A percentile compares a stretch with the other conserved stretches of the same genome.
Evolutionary conservation across 2,113 vertebrate species (phyloP).

Genomic region (Otus sunia): DNA sequence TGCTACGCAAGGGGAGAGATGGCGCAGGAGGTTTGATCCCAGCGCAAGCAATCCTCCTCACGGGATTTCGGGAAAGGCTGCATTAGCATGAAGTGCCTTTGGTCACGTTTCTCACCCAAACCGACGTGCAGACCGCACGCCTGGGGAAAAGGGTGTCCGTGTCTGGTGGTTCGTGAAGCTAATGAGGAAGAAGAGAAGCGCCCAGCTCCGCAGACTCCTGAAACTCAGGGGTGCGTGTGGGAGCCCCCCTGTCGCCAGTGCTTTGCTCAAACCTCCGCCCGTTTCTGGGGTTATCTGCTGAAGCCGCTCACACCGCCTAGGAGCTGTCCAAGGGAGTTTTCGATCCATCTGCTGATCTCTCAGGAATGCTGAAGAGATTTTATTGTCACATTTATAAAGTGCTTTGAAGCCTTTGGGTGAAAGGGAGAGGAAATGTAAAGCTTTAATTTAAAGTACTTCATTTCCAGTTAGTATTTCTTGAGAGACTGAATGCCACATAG

Average conservation of each 20-base stretch:
- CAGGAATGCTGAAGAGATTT: background rate
- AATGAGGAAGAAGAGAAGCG: background rate
- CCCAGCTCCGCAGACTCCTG: background rate
- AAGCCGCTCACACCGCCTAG: fast-evolving
- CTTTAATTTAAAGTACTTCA: background rate
- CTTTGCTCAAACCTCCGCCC: fast-evolving
- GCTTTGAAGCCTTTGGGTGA: background rate
- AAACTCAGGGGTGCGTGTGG: fast-evolving
- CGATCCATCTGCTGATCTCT: background rate
- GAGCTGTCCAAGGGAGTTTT: fast-evolving
- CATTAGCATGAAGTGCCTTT: fast-evolving
- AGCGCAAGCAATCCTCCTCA: fast-evolving
- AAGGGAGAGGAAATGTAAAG: background rate
- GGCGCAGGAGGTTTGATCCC: background rate
- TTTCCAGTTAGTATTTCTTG: background rate
- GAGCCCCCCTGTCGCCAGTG: too few relatives aligned
- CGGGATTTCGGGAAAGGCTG: background rate
- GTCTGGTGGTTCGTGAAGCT: background rate
- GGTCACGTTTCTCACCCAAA: background rate
- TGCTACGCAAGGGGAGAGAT: fast-evolving
- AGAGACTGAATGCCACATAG: background rate
- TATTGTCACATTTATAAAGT: background rate
- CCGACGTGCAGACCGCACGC: fast-evolving
- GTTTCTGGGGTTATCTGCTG: background rate
- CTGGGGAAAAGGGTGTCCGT: fast-evolving